Conservation (phyloP, 1,140 invertebrate species). For the Araneus ventricosus region DNA sequence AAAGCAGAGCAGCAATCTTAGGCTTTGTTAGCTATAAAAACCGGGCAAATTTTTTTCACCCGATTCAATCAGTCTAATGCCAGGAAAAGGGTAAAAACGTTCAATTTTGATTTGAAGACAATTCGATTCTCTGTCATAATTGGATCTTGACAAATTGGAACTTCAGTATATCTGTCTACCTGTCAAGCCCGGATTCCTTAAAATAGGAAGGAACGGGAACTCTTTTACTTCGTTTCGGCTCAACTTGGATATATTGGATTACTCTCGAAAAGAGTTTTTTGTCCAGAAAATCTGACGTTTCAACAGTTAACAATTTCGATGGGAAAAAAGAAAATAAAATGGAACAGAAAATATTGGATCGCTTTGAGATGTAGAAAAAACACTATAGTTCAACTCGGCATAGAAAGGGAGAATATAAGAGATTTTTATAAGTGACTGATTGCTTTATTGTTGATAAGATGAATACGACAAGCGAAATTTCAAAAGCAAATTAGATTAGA, state of each 20-base stretch:
- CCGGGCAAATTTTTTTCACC: not conserved
- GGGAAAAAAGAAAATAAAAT: not conserved
- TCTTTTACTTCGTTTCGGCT: not conserved
- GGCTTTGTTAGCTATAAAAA: not conserved
- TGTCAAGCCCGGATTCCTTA: constrained; percentile 25
- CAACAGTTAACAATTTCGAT: not conserved
- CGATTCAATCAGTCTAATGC: constrained; percentile 37
- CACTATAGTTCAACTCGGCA: not conserved
- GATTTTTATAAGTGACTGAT: constrained; percentile 2
- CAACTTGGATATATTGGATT: constrained; percentile 26
- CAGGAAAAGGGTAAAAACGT: constrained; percentile 23
- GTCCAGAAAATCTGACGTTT: not conserved
- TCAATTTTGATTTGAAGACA: constrained; percentile 61
- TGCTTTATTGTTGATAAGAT: not conserved
- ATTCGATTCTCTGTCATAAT: constrained; percentile 41
- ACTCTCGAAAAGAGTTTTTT: constrained; percentile 10
- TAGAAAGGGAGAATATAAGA: not conserved
- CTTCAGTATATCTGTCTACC: constrained; percentile 38
- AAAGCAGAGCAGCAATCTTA: not conserved
- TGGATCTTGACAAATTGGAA: constrained; percentile 52
- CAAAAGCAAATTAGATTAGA: not conserved
- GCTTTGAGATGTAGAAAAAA: not conserved
- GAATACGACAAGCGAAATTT: not conserved
- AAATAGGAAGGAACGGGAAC: not conserved
- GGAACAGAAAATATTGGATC: not conserved